Conservation (phyloP, 2,888 invertebrate species). For the Drosophila siamana region DNA sequence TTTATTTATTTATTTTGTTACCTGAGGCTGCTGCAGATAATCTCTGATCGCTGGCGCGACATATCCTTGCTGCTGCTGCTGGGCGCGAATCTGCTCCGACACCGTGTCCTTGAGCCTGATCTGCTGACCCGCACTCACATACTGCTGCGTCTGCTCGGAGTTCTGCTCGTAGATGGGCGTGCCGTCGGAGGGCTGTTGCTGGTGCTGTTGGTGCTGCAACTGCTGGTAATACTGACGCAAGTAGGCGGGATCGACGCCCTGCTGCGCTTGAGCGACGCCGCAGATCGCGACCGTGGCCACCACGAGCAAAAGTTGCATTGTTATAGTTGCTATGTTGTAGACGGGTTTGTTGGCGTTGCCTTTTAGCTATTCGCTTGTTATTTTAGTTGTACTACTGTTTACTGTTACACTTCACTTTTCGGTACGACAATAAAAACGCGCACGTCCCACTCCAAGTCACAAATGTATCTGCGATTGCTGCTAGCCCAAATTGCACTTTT, state of each 20-base stretch:
- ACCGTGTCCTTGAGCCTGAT: constrained; percentile 85
- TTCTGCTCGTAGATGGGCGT: constrained; percentile 86
- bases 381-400: background rate
- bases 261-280: constrained; percentile 79
- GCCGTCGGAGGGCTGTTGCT: constrained; percentile 85
- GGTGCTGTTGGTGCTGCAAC: constrained; percentile 84
- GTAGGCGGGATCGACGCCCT: constrained; percentile 85
- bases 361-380: background rate
- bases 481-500: constrained; percentile 78
- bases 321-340: constrained; percentile 14
- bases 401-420: constrained; percentile 48
- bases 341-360: constrained; percentile 38
- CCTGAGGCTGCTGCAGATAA: constrained; percentile 84
- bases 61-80: constrained; percentile 81
- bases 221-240: constrained; percentile 85
- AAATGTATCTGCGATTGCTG: constrained; percentile 76
- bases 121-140: constrained; percentile 86
- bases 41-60: constrained; percentile 85
- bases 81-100: constrained; percentile 83
- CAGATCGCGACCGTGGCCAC: constrained; percentile 78
- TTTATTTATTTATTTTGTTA: constrained; percentile 39
- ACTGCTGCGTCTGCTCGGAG: constrained; percentile 85
- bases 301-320: constrained; percentile 77
- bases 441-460: constrained; percentile 71
- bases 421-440: constrained; percentile 31